Conservation (phyloP, 2,113 vertebrate genomes). For the Mastomys natalensis region DNA sequence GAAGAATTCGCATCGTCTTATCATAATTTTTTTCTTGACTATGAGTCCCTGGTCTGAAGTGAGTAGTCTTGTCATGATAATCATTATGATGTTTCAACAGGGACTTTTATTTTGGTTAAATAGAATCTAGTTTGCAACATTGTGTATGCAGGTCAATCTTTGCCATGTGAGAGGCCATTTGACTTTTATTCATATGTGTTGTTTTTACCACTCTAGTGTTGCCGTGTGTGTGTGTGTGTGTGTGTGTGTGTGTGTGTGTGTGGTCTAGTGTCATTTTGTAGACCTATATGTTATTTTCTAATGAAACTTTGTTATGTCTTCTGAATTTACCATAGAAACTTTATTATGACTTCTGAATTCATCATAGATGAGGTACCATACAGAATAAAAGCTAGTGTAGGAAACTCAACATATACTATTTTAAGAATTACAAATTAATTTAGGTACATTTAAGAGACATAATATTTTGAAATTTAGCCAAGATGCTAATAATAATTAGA, state of each 20-base stretch:
- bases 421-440: background rate
- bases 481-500: background rate
- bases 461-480: background rate
- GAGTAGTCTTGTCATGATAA: background rate
- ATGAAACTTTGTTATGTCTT: background rate
- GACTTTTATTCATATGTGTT: background rate
- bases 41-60: background rate
- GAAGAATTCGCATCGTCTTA: background rate
- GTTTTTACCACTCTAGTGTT: background rate
- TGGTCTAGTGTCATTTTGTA: background rate
- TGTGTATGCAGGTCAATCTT: background rate
- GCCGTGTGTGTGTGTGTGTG: too few relatives aligned
- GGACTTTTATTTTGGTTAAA: background rate
- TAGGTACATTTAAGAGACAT: background rate
- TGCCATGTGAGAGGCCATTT: background rate
- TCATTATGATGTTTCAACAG: background rate
- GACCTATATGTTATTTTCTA: background rate
- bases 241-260: background rate
- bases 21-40: background rate
- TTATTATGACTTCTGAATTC: background rate
- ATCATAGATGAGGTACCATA: background rate
- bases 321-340: background rate
- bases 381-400: background rate
- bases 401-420: background rate
- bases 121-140: background rate